Evolutionary conservation across 1,140 invertebrate species (phyloP).

Genomic region (Conus betulinus): DNA sequence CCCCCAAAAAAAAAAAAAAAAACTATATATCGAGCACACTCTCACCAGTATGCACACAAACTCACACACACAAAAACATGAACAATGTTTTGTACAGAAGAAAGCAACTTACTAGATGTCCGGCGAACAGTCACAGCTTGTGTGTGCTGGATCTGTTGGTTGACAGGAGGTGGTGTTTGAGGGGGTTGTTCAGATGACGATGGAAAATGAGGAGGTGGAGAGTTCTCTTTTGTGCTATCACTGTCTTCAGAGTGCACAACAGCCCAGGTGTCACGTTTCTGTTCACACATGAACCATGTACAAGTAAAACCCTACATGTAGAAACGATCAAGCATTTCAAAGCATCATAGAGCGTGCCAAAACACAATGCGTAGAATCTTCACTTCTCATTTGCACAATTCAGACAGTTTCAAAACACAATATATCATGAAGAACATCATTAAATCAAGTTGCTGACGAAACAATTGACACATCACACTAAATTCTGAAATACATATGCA

Average conservation of each 20-base stretch:
- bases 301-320: too few relatives aligned
- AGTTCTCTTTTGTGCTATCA: conserved; percentile 58
- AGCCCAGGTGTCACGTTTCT: conserved; percentile 52
- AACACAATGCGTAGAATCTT: too few relatives aligned
- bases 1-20: too few relatives aligned
- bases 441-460: too few relatives aligned
- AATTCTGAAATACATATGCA: too few relatives aligned
- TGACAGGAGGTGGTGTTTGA: conserved; percentile 1
- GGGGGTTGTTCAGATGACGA: background rate
- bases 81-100: background rate
- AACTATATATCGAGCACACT: background rate
- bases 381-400: too few relatives aligned
- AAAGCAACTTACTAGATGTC: conserved; percentile 25
- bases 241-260: conserved; percentile 42
- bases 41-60: conserved; percentile 7
- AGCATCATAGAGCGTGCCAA: too few relatives aligned
- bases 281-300: background rate
- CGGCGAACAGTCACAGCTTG: conserved; percentile 29
- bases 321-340: too few relatives aligned
- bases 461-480: too few relatives aligned
- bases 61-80: background rate
- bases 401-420: too few relatives aligned
- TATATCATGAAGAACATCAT: too few relatives aligned
- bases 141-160: conserved; percentile 26
- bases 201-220: conserved; percentile 46